Conservation (phyloP, 2,797 vertebrate species). For the Passerculus sandwichensis region DNA sequence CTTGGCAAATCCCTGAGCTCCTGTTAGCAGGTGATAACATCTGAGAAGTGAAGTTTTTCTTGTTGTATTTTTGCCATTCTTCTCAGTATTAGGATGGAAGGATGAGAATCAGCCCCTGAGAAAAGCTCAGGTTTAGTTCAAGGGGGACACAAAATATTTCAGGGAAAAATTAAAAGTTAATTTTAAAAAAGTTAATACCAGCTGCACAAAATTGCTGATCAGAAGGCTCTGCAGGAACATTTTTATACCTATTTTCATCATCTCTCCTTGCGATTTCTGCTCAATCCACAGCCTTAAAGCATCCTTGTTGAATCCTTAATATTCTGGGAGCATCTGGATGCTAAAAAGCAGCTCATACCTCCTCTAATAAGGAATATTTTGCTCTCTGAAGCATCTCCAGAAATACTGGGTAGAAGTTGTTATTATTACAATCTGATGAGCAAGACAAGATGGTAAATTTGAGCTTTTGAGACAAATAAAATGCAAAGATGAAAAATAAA, state of each 20-base stretch:
- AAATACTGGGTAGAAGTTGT: not conserved
- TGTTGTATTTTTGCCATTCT: not conserved
- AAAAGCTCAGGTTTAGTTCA: not conserved
- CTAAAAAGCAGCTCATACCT: not conserved
- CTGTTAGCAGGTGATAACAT: not conserved
- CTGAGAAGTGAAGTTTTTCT: not conserved
- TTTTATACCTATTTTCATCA: not conserved
- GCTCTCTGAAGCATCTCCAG: not conserved
- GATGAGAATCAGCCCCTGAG: not conserved
- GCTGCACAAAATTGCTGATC: not conserved
- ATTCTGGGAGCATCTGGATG: not conserved
- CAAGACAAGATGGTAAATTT: not conserved
- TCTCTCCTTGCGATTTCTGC: not conserved
- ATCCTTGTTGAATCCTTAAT: not conserved
- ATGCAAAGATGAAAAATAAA: not conserved
- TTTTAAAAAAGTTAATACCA: too few relatives aligned
- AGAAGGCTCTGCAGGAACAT: not conserved
- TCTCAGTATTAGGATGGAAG: not conserved
- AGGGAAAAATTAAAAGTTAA: not conserved
- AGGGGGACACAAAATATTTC: not conserved
- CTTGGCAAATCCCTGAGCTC: not conserved
- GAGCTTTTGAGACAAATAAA: not conserved
- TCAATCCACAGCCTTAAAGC: not conserved
- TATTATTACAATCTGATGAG: not conserved
- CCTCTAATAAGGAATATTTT: not conserved